Percentiles rank a stretch among this genome's conserved stretches.
These are phyloP conservation scores for Sphenopsis melanotis DNA, from an alignment of 2,797 vertebrate species.

Conservation along the genomic window DNA sequence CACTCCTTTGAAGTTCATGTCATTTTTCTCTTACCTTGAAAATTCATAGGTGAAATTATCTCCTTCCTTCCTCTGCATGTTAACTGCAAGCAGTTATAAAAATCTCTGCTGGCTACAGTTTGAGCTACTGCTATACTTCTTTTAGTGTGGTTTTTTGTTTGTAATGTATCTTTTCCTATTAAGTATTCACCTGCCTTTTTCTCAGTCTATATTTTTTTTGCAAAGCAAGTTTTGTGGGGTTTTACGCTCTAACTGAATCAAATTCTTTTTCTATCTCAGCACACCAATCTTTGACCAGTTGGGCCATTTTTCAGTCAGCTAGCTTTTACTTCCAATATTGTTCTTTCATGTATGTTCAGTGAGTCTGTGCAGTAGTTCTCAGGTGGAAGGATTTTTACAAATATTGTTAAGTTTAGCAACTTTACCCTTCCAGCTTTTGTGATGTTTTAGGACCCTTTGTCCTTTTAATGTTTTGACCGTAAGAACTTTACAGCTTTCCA, in stretches of 20 bases:
- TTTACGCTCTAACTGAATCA: neutral
- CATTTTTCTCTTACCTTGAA: neutral
- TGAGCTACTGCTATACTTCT: neutral
- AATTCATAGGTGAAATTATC: neutral
- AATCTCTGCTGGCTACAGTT: neutral
- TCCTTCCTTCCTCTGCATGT: neutral
- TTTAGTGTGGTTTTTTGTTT: neutral
- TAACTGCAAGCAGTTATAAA: neutral
- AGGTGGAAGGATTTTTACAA: neutral
- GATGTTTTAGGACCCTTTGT: neutral
- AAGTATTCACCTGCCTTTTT: neutral
- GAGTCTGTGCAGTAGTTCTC: neutral
- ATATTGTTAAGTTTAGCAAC: neutral
- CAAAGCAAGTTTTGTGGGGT: neutral
- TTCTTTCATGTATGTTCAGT: neutral
- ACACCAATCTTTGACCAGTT: neutral
- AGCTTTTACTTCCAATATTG: neutral
- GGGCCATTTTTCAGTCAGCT: neutral
- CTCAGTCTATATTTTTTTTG: neutral
- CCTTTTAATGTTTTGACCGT: neutral
- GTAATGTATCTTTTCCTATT: neutral
- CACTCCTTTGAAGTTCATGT: neutral
- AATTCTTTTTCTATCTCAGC: neutral
- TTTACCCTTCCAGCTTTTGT: neutral
- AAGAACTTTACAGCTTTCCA: neutral